Evolutionary conservation across 2,113 vertebrate species (phyloP).

Genomic region (Aix galericulata): DNA sequence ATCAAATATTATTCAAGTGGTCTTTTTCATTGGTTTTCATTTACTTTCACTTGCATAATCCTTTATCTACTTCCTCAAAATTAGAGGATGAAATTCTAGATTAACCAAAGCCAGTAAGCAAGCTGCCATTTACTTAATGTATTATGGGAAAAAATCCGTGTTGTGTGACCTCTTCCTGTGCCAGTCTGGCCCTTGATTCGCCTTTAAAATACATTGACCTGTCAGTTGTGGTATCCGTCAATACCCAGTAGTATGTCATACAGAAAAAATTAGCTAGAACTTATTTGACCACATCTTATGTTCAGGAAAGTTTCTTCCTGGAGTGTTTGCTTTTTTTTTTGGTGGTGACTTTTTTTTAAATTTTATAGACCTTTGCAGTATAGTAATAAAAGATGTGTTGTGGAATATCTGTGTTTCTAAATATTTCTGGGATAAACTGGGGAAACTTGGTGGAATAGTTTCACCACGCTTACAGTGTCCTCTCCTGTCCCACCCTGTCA

Average conservation of each 20-base stretch:
- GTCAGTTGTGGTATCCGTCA: neutral
- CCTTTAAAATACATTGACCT: neutral
- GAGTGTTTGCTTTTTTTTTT: neutral
- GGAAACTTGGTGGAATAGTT: neutral
- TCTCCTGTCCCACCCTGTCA: neutral
- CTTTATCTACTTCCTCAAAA: neutral
- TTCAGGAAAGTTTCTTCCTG: neutral
- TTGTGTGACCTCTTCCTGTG: neutral
- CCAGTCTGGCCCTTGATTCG: neutral
- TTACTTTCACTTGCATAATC: neutral
- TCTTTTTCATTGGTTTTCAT: neutral
- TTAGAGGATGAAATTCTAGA: neutral
- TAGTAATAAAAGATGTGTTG: neutral
- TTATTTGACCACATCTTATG: neutral
- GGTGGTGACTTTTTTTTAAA: too few species aligned
- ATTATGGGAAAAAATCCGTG: neutral
- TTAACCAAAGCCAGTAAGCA: neutral
- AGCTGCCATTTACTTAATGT: neutral
- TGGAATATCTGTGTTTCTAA: neutral
- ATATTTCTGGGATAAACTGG: neutral
- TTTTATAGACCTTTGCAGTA: neutral
- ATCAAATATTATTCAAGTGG: neutral
- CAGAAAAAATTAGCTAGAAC: neutral
- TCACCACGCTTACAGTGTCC: neutral
- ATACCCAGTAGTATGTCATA: accelerated